phyloP scores from a whole-genome alignment of 2,797 vertebrate genomes.

The Anolis apletophallus region DNA sequence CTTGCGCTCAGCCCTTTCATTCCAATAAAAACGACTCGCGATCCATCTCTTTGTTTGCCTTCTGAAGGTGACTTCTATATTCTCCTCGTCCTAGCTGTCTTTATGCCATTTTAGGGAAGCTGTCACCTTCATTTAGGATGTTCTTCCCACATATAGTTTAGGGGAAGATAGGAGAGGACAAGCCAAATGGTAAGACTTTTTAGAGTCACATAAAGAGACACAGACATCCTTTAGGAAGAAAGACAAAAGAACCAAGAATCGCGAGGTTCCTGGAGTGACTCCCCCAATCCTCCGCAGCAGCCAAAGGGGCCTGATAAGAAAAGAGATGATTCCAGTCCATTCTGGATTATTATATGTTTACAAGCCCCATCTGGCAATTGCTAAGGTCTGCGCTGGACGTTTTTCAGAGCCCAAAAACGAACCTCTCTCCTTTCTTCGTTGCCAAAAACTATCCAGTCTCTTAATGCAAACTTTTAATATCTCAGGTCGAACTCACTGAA shows the following conservation, averaged over 20 bases:
- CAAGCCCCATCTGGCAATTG: slow-evolving; percentile 56
- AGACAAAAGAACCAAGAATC: fast-evolving
- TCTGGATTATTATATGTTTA: slow-evolving; percentile 17
- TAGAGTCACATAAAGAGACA: background rate
- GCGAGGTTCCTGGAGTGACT: fast-evolving
- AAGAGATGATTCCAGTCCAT: slow-evolving; percentile 60
- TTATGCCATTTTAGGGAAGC: background rate
- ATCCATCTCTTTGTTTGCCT: background rate
- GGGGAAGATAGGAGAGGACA: too few species aligned
- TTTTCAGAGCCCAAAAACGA: slow-evolving; percentile 49
- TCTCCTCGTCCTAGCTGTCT: background rate
- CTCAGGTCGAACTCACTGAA: slow-evolving; percentile 69
- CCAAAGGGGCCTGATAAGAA: slow-evolving; percentile 45
- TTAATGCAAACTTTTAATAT: slow-evolving; percentile 76
- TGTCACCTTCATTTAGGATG: background rate
- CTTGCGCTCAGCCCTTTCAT: background rate
- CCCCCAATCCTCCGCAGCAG: slow-evolving; percentile 10
- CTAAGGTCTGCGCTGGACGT: slow-evolving; percentile 60
- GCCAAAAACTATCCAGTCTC: slow-evolving; percentile 70
- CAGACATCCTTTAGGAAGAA: background rate
- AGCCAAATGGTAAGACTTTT: background rate
- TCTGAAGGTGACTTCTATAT: background rate
- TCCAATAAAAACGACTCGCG: background rate
- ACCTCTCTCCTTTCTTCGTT: slow-evolving; percentile 16
- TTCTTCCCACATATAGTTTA: background rate